A percentile compares a stretch with the other conserved stretches of the same genome.
Conservation (phyloP, 2,113 vertebrate species). For the Amblyopsis rosae region DNA sequence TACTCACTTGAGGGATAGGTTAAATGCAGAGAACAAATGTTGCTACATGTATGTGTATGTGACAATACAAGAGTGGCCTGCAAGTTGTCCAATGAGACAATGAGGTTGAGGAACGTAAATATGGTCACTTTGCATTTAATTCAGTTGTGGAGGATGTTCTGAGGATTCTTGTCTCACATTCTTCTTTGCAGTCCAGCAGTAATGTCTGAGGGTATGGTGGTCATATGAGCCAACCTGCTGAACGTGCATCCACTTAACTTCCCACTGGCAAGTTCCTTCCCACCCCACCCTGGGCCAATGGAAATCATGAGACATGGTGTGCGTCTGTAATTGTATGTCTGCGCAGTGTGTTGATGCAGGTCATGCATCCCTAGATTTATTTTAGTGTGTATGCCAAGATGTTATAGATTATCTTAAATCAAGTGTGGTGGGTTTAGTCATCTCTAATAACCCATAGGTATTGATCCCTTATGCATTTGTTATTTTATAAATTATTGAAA, state of each 20-base stretch:
- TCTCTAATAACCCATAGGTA: too few species aligned
- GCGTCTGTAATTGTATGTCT: constrained; percentile 45
- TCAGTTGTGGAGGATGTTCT: constrained; percentile 22
- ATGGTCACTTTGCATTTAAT: constrained; percentile 38
- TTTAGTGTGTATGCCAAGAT: too few species aligned
- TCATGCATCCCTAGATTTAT: constrained; percentile 14
- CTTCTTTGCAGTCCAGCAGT: constrained; percentile 35
- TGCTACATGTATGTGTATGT: too few species aligned
- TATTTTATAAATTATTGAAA: too few species aligned
- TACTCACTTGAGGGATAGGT: too few species aligned
- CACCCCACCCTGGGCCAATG: constrained; percentile 41
- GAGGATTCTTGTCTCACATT: constrained; percentile 10
- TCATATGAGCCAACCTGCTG: constrained; percentile 65
- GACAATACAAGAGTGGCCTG: too few species aligned
- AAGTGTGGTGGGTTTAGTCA: too few species aligned
- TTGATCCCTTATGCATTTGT: too few species aligned
- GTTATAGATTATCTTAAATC: too few species aligned
- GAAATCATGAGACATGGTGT: constrained; percentile 66
- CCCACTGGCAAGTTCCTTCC: constrained; percentile 20
- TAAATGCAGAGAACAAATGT: too few species aligned
- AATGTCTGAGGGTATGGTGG: constrained; percentile 64
- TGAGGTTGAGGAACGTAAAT: background rate
- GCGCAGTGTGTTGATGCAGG: constrained; percentile 23
- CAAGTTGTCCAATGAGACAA: background rate
- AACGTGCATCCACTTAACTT: constrained; percentile 71